Base-by-base conservation (phyloP, 2,888 invertebrate species). In the Odontothrips loti region DNA sequence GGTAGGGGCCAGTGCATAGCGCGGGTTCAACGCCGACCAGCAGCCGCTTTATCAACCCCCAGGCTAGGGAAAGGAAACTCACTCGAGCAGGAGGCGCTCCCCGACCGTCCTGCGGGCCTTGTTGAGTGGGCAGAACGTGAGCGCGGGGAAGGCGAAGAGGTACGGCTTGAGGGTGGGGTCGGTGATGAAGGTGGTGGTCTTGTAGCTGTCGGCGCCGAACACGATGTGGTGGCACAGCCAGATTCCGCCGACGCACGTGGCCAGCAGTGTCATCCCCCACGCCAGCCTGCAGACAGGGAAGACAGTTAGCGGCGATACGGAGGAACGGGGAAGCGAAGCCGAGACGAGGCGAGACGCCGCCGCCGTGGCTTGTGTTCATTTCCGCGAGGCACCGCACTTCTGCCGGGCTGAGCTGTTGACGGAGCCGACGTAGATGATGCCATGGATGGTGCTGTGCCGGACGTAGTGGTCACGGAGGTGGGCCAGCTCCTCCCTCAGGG, bases 71-170 rank as follows among this genome's bases (percentile, higher is more conserved):
- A n/a, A n/a, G n/a, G n/a, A n/a, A 12, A 27, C 68, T 75, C 27
- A 75, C 68, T 75, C 68, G 27, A 27, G 10, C 23, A 75, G 23
- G 12, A 75, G 68, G 9, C 9, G 23, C 27, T 27, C 27, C 27
- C 23, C 68, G 27, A 27, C 23, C 23, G 11, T 75, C 23, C 27
- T 23, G 27, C 27, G 68, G 27, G 85, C 85, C 80, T 84, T 84
- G 82, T 85, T 84, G 27, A 83, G 83, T 0, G 85, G 84, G 75
- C 86, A 86, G 17, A 86, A 82, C 9, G 85, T 84, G 34, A 86
- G 84, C 0, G 85, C 84, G 9, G 86, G 86, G 80, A 86, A 86
- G 34, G 85, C 84, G 12, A 85, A 82, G 4, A 83, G 83, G 80
- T 84, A 83, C 2, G 85, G 81, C 1, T 85, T 85, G 51, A 85